phyloP scores from a whole-genome alignment of 2,888 invertebrate genomes.

The Galerucella pusilla region DNA sequence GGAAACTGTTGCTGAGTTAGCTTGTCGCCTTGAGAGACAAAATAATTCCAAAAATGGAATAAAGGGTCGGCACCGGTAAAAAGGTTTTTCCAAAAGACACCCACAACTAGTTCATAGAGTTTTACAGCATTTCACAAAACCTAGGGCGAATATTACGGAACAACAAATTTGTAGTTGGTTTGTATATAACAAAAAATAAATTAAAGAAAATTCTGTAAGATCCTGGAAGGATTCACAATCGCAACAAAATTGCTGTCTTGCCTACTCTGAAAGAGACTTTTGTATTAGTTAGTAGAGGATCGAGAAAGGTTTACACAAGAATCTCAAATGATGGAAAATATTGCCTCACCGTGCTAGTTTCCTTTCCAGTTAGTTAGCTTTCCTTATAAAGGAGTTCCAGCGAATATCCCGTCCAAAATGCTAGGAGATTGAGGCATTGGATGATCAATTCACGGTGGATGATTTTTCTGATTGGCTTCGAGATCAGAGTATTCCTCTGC shows the following conservation, averaged over 20 bases:
- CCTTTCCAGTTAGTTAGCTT: background rate
- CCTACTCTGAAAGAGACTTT: background rate
- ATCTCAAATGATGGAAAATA: background rate
- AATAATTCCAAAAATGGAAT: background rate
- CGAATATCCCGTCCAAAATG: background rate
- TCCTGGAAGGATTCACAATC: background rate
- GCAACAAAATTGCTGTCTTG: background rate
- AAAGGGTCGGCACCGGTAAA: background rate
- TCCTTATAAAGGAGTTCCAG: background rate
- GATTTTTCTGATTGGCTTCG: conserved; percentile 2
- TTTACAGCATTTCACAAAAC: background rate
- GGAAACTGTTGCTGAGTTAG: too few relatives aligned
- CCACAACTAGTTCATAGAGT: background rate
- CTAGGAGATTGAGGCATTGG: conserved; percentile 24
- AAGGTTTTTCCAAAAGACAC: background rate
- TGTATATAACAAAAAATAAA: background rate
- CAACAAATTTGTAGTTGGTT: background rate
- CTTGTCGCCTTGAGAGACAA: too few relatives aligned
- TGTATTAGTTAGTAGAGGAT: background rate
- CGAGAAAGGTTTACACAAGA: background rate
- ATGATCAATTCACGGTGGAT: conserved; percentile 26
- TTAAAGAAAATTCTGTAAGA: background rate
- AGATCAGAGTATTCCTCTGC: conserved; percentile 3
- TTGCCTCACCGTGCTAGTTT: background rate
- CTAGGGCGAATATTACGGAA: background rate